A percentile compares a stretch with the other conserved stretches of the same genome.
Evolutionary conservation across 2,797 vertebrate species (phyloP).

Genomic region (Pantherophis alleghaniensis): DNA sequence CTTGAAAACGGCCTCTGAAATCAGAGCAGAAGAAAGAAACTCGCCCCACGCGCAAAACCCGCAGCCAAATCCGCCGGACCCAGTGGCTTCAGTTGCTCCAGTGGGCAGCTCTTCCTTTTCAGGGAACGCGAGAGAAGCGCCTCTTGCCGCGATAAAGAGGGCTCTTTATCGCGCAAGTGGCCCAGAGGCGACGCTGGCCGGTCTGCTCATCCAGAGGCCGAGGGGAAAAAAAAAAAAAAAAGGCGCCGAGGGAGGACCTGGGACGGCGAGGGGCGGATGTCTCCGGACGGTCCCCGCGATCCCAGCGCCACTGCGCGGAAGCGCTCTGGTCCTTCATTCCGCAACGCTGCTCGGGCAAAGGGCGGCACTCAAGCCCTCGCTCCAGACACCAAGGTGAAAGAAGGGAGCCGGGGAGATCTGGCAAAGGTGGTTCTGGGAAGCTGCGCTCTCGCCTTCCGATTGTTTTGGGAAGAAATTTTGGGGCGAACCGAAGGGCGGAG

Average conservation of each 20-base stretch:
- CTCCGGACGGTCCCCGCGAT: not conserved
- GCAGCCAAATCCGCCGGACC: not conserved
- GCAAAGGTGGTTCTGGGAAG: slow-evolving; percentile 17
- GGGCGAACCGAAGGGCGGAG: not conserved
- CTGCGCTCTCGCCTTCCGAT: not conserved
- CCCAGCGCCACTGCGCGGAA: not conserved
- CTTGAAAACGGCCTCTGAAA: not conserved
- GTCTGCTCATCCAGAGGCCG: not conserved
- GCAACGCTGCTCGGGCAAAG: not conserved
- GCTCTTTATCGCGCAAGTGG: not conserved
- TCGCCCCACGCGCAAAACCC: not conserved
- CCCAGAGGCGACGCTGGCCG: not conserved
- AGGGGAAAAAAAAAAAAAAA: not conserved
- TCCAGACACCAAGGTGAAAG: not conserved
- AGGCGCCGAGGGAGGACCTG: not conserved
- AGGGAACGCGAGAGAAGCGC: not conserved
- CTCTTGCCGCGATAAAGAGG: not conserved
- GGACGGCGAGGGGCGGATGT: not conserved
- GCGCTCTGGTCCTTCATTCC: not conserved
- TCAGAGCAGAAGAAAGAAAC: not conserved
- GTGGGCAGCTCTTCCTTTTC: not conserved
- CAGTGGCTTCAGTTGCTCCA: not conserved
- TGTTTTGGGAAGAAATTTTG: not conserved
- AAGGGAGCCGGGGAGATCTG: not conserved
- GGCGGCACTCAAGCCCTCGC: not conserved